Evolutionary conservation across 2,113 vertebrate genomes (phyloP).

Genomic region (Phrynocephalus versicolor): DNA sequence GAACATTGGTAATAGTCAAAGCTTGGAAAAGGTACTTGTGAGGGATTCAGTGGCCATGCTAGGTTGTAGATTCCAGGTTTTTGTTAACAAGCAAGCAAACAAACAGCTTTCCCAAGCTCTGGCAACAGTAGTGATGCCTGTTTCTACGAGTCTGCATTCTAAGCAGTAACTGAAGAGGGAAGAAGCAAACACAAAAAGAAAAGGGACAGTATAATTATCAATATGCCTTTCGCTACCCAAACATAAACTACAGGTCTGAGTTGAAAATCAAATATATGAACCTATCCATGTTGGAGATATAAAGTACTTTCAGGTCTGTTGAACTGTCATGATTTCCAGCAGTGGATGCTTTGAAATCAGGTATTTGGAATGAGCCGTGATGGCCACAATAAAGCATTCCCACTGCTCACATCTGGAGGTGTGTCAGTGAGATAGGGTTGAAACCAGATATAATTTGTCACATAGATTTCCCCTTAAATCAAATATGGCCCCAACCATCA

Average conservation of each 20-base stretch:
- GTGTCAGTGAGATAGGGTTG: not conserved
- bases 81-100: too few relatives aligned
- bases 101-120: too few relatives aligned
- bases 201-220: not conserved
- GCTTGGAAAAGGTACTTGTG: too few relatives aligned
- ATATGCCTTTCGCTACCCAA: not conserved
- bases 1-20: not conserved
- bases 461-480: not conserved
- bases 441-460: not conserved
- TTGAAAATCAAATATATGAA: not conserved
- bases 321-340: not conserved
- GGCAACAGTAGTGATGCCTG: fast-evolving
- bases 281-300: not conserved
- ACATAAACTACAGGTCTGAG: not conserved
- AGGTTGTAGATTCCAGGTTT: too few relatives aligned
- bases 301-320: not conserved
- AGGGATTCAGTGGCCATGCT: too few relatives aligned
- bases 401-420: not conserved
- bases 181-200: too few relatives aligned
- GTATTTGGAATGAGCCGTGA: not conserved
- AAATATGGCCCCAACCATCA: not conserved
- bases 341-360: not conserved
- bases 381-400: not conserved
- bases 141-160: not conserved
- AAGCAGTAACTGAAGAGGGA: not conserved